Percentiles rank a stretch among this genome's conserved stretches.
Evolutionary conservation across 2,888 invertebrate species (phyloP).

Genomic region (Thelaira solivaga): DNA sequence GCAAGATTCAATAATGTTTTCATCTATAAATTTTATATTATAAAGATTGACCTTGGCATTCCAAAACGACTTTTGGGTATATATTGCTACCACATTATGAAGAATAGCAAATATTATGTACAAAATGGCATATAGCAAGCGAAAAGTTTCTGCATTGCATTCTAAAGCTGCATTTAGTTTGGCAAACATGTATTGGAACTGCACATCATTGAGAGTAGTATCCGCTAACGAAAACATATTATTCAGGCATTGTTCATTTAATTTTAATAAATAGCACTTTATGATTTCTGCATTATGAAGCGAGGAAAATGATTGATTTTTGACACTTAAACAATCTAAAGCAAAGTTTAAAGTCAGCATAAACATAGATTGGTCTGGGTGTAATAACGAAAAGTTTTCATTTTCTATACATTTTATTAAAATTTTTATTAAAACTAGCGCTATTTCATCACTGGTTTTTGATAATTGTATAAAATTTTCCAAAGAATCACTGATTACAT

Average conservation of each 20-base stretch:
- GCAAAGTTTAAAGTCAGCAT: conserved; percentile 73
- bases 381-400: conserved; percentile 68
- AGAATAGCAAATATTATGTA: conserved; percentile 73
- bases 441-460: conserved; percentile 74
- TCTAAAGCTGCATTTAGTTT: conserved; percentile 65
- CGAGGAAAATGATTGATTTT: conserved; percentile 61
- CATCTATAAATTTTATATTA: conserved; percentile 68
- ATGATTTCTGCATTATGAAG: conserved; percentile 70
- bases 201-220: conserved; percentile 67
- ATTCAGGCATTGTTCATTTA: conserved; percentile 72
- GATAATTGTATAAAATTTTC: conserved; percentile 64
- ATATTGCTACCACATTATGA: conserved; percentile 68
- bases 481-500: conserved; percentile 46
- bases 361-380: conserved; percentile 70
- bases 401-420: conserved; percentile 71
- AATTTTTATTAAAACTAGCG: conserved; percentile 72
- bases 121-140: conserved; percentile 69
- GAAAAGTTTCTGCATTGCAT: conserved; percentile 33
- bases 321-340: conserved; percentile 69
- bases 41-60: conserved; percentile 55
- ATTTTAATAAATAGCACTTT: conserved; percentile 70
- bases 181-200: conserved; percentile 69
- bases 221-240: conserved; percentile 70
- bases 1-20: conserved; percentile 69
- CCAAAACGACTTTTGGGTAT: conserved; percentile 51